These are phyloP conservation scores for Tachystola acroxantha DNA, from an alignment of 2,888 invertebrate genomes.

Conservation along the genomic window DNA sequence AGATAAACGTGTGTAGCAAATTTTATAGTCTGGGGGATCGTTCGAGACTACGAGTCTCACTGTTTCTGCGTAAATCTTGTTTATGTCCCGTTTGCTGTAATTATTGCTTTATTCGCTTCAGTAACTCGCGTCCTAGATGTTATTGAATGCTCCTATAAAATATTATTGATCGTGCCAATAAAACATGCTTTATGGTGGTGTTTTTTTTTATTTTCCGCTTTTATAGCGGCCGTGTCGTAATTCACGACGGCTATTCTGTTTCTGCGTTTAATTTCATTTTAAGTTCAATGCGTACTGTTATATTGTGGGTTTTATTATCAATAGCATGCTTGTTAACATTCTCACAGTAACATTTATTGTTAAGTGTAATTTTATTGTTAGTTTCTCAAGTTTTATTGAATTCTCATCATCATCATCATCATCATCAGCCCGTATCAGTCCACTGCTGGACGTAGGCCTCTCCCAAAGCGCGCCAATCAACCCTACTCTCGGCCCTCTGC, in stretches of 20 bases:
- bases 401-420: too few relatives aligned
- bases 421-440: too few relatives aligned
- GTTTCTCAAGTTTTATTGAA: too few relatives aligned
- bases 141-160: constrained; percentile 73
- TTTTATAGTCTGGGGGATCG: constrained; percentile 55
- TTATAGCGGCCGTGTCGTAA: constrained; percentile 39
- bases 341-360: background rate
- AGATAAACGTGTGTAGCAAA: constrained; percentile 55
- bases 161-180: constrained; percentile 69
- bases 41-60: constrained; percentile 25
- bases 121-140: constrained; percentile 56
- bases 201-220: constrained; percentile 50
- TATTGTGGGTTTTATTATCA: background rate
- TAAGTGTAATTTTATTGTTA: background rate
- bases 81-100: constrained; percentile 58
- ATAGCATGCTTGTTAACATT: background rate
- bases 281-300: background rate
- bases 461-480: too few relatives aligned
- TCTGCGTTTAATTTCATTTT: constrained; percentile 8
- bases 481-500: too few relatives aligned
- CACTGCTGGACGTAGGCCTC: too few relatives aligned
- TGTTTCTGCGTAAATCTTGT: constrained; percentile 66
- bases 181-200: constrained; percentile 60
- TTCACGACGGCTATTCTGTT: constrained; percentile 26
- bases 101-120: constrained; percentile 71